Percentiles rank a stretch among this genome's conserved stretches.
These are phyloP conservation scores for Neodiprion pinetum DNA, from an alignment of 1,140 invertebrate species.

Conservation along the genomic window DNA sequence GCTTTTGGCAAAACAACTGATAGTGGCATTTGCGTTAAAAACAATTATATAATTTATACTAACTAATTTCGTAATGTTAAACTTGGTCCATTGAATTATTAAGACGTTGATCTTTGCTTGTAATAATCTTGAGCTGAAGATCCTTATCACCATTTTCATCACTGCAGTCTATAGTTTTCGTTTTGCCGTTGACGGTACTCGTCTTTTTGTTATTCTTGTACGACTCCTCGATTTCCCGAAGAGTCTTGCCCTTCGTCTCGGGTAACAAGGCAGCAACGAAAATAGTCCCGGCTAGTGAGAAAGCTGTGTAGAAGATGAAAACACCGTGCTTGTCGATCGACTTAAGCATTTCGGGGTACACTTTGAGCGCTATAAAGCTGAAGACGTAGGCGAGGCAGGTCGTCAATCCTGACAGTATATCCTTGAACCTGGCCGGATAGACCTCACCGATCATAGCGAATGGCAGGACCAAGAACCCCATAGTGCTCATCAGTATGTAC, in stretches of 20 bases:
- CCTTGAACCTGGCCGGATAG: constrained; percentile 71
- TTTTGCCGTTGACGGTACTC: background rate
- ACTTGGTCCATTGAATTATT: no score
- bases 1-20: no score
- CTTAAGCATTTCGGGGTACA: constrained; percentile 69
- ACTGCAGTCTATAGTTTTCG: background rate
- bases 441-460: constrained; percentile 81
- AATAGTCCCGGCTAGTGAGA: constrained; percentile 72
- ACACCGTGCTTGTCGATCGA: constrained; percentile 67
- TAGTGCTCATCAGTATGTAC: constrained; percentile 68
- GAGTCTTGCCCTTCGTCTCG: constrained; percentile 80
- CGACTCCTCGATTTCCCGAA: constrained; percentile 75
- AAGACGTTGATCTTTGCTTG: no score
- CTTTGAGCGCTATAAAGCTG: constrained; percentile 78
- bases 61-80: no score
- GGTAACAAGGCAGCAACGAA: constrained; percentile 75
- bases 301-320: constrained; percentile 75
- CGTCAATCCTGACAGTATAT: constrained; percentile 71
- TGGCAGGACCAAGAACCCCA: constrained; percentile 71
- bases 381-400: constrained; percentile 73
- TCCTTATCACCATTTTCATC: no score
- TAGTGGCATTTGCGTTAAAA: no score
- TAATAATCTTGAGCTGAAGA: no score
- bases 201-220: constrained; percentile 46
- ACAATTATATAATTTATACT: no score